phyloP scores from a whole-genome alignment of 2,113 vertebrate genomes.

The Mellivora capensis region DNA sequence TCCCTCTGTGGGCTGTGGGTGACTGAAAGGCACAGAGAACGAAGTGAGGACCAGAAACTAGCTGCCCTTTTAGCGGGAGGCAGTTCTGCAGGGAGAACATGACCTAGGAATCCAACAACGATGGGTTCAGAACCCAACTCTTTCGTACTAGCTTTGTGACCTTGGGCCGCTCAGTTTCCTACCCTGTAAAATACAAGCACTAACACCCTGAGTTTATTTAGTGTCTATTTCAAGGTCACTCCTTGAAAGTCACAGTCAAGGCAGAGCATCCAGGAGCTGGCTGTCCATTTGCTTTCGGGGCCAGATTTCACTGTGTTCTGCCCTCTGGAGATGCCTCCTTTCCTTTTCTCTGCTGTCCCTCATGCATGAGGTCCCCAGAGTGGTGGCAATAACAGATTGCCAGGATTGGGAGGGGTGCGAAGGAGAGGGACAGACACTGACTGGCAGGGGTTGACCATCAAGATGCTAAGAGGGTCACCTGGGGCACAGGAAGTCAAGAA shows the following conservation, averaged over 20 bases:
- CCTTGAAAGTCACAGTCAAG: neutral
- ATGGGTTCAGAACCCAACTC: rapidly evolving
- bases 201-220: neutral
- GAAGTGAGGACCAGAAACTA: neutral
- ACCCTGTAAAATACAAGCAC: neutral
- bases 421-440: neutral
- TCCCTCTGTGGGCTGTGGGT: neutral
- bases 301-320: neutral
- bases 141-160: neutral
- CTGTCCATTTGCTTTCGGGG: neutral
- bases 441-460: too few species aligned
- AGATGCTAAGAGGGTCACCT: neutral
- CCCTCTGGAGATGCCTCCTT: too few species aligned
- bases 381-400: neutral
- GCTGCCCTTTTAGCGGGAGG: neutral
- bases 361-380: rapidly evolving
- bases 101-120: rapidly evolving
- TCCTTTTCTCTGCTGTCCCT: neutral
- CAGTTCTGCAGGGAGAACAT: rapidly evolving
- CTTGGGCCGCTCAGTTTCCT: neutral
- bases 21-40: neutral
- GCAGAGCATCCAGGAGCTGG: too few species aligned
- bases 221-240: neutral
- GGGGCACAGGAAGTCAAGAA: neutral
- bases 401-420: too few species aligned